phyloP scores from a whole-genome alignment of 1,140 invertebrate genomes.

The Andrena cerasifolii region DNA sequence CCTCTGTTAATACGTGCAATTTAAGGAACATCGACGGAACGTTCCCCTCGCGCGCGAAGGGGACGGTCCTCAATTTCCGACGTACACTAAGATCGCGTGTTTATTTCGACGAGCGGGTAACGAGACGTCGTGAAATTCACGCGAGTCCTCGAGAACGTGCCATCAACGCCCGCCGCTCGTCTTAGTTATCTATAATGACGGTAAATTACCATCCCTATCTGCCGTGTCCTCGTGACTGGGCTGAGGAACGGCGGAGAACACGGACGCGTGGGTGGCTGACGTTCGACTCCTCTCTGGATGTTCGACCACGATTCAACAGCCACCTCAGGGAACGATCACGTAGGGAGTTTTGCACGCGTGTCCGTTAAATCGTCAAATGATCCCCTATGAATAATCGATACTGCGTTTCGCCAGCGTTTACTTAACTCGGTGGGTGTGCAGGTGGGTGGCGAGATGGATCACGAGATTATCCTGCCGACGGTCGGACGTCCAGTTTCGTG shows the following conservation, averaged over 20 bases:
- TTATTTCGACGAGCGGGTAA: background rate
- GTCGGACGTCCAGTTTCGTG: conserved; percentile 11
- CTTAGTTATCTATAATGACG: conserved; percentile 62
- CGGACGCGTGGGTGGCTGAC: conserved; percentile 42
- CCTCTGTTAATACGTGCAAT: too few species aligned
- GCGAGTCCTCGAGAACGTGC: background rate
- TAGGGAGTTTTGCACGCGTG: background rate
- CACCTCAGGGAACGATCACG: conserved; percentile 6
- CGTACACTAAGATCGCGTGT: background rate
- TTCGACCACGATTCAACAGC: background rate
- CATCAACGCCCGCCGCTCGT: conserved; percentile 6
- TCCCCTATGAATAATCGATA: conserved; percentile 65
- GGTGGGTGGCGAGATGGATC: conserved; percentile 60
- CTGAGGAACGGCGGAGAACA: conserved; percentile 39
- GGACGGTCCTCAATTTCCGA: background rate
- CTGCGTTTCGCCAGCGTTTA: conserved; percentile 57
- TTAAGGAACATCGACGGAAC: too few species aligned
- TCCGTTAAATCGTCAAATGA: conserved; percentile 40
- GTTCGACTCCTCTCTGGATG: background rate
- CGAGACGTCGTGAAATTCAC: conserved; percentile 22
- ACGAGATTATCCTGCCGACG: conserved; percentile 46
- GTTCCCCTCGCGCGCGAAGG: too few species aligned
- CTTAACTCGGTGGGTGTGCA: conserved; percentile 54
- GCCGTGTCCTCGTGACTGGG: conserved; percentile 38
- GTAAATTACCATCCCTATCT: conserved; percentile 64